phyloP scores from a whole-genome alignment of 1,140 invertebrate species.

The Drosophila ercepeae region DNA sequence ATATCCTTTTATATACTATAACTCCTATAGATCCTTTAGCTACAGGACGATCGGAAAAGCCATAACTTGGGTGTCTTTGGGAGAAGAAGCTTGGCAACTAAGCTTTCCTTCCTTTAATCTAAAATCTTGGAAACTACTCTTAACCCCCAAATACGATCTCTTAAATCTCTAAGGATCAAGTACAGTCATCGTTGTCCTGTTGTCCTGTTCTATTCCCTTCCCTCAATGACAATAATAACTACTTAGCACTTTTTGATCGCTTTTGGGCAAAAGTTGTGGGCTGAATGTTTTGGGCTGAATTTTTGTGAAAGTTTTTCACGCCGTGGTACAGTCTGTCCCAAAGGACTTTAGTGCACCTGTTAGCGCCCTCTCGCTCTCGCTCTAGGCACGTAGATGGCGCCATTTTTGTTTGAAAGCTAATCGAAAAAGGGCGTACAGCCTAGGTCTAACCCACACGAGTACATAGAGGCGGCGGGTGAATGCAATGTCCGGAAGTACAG shows the following conservation, averaged over 20 bases:
- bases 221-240: no score
- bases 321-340: constrained; percentile 29
- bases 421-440: constrained; percentile 55
- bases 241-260: not conserved
- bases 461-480: constrained; percentile 8
- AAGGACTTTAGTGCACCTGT: not conserved
- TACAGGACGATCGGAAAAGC: no score
- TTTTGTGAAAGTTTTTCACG: not conserved
- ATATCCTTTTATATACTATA: no score
- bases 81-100: no score
- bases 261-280: not conserved
- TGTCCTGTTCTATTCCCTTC: no score
- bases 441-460: constrained; percentile 17
- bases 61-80: no score
- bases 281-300: not conserved
- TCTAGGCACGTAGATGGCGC: constrained; percentile 9
- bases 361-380: constrained; percentile 2
- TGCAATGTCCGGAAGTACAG: constrained; percentile 59
- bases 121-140: no score
- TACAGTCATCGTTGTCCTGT: no score
- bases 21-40: no score
- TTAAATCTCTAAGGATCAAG: no score
- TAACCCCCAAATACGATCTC: no score
- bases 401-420: constrained; percentile 58
- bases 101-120: no score